phyloP scores from a whole-genome alignment of 2,888 invertebrate genomes.

The Andrena fulva region DNA sequence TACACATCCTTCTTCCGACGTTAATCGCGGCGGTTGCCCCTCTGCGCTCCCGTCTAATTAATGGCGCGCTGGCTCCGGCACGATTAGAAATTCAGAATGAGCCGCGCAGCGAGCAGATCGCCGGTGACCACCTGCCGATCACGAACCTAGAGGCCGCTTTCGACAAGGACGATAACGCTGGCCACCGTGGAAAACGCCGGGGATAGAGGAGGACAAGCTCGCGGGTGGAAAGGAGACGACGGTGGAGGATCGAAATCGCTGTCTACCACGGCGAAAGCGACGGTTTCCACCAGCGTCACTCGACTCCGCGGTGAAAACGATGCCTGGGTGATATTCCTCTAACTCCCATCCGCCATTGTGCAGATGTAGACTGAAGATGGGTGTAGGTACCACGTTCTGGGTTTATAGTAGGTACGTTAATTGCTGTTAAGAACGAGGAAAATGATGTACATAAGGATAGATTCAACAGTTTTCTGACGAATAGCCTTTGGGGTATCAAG shows the following conservation, averaged over 20 bases:
- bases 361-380: no score
- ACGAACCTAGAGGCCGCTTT: conserved; percentile 68
- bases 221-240: conserved; percentile 52
- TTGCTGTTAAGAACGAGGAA: no score
- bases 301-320: conserved; percentile 68
- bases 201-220: conserved; percentile 24
- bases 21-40: conserved; percentile 9
- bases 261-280: conserved; percentile 69
- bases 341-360: no score
- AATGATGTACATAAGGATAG: no score
- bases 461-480: no score
- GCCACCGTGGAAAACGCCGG: conserved; percentile 19
- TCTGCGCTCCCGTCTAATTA: conserved; percentile 60
- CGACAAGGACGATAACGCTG: conserved; percentile 69
- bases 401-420: no score
- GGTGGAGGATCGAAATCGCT: conserved; percentile 48
- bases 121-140: conserved; percentile 73
- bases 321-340: conserved; percentile 37
- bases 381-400: no score
- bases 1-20: conserved; percentile 10
- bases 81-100: conserved; percentile 70
- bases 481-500: no score
- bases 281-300: conserved; percentile 60
- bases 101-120: conserved; percentile 43
- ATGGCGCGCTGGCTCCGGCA: conserved; percentile 47